A percentile compares a stretch with the other conserved stretches of the same genome.
phyloP scores from a whole-genome alignment of 2,888 invertebrate genomes.

The Agrotis segetum region DNA sequence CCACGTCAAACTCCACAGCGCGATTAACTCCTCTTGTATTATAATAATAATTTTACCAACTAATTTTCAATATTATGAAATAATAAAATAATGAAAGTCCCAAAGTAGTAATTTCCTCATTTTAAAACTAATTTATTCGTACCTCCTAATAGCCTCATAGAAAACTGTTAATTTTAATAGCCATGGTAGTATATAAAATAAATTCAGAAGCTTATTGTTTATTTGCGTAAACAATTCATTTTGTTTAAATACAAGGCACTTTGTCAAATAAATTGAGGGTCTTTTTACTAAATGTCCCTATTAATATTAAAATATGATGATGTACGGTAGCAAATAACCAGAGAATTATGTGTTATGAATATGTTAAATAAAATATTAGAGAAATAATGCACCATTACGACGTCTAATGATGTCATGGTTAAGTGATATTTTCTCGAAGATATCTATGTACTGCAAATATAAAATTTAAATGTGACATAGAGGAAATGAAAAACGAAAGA shows the following conservation, averaged over 20 bases:
- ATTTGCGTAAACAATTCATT: conserved; percentile 29
- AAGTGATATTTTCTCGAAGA: conserved; percentile 9
- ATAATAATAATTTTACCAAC: neutral
- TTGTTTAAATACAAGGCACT: conserved; percentile 34
- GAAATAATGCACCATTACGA: conserved; percentile 18
- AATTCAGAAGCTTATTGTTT: conserved; percentile 38
- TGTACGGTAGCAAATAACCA: conserved; percentile 28
- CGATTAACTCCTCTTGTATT: too few species aligned
- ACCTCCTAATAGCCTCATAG: conserved; percentile 2
- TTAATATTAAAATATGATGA: conserved; percentile 42
- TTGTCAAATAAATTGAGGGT: conserved; percentile 42
- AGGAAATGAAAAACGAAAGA: neutral
- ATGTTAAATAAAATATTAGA: conserved; percentile 38
- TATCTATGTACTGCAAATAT: too few species aligned
- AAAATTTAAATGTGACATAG: neutral
- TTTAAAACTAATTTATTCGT: neutral
- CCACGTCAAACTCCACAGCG: too few species aligned
- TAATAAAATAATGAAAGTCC: neutral
- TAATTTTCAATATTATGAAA: neutral
- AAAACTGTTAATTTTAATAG: conserved; percentile 30
- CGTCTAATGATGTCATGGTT: neutral
- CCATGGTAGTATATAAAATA: conserved; percentile 34
- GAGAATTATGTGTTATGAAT: conserved; percentile 22
- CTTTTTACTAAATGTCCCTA: conserved; percentile 20
- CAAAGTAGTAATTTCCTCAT: neutral